A percentile compares a stretch with the other conserved stretches of the same genome.
Evolutionary conservation across 35 echinoderm and acorn worm genomes (phyloP).

Genomic region (Heliocidaris erythrogramma): DNA sequence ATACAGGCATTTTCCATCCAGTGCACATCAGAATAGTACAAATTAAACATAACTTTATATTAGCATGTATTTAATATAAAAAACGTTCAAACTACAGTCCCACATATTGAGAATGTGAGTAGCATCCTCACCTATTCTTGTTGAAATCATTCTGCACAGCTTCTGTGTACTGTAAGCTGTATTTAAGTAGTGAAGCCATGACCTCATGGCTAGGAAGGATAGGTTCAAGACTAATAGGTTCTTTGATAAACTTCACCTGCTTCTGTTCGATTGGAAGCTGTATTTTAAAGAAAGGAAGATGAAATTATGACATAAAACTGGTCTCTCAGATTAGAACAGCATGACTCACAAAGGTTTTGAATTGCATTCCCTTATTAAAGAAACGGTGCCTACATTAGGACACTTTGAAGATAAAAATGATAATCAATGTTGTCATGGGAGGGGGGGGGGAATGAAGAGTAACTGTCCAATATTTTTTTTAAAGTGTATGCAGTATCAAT

Average conservation of each 20-base stretch:
- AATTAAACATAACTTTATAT: neutral
- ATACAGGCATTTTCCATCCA: too few relatives aligned
- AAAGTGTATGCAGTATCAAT: too few relatives aligned
- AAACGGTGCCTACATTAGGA: too few relatives aligned
- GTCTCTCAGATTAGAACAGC: neutral
- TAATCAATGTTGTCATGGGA: too few relatives aligned
- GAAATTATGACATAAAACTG: neutral
- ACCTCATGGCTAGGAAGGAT: constrained; percentile 66
- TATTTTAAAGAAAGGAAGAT: neutral
- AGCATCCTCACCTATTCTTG: constrained; percentile 56
- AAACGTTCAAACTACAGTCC: neutral
- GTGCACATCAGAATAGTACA: too few relatives aligned
- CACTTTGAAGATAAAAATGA: too few relatives aligned
- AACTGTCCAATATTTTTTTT: too few relatives aligned
- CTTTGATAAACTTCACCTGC: constrained; percentile 78
- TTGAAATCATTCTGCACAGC: constrained; percentile 78
- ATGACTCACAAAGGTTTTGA: neutral
- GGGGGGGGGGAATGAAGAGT: too few relatives aligned
- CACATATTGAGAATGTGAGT: neutral
- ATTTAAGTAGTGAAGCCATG: constrained; percentile 80
- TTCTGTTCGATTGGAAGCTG: constrained; percentile 79
- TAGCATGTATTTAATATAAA: neutral
- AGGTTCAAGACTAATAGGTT: constrained; percentile 55
- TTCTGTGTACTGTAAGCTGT: constrained; percentile 80
- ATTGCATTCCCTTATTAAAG: neutral